phyloP scores from a whole-genome alignment of 1,140 invertebrate species.

The Phortica variegata region DNA sequence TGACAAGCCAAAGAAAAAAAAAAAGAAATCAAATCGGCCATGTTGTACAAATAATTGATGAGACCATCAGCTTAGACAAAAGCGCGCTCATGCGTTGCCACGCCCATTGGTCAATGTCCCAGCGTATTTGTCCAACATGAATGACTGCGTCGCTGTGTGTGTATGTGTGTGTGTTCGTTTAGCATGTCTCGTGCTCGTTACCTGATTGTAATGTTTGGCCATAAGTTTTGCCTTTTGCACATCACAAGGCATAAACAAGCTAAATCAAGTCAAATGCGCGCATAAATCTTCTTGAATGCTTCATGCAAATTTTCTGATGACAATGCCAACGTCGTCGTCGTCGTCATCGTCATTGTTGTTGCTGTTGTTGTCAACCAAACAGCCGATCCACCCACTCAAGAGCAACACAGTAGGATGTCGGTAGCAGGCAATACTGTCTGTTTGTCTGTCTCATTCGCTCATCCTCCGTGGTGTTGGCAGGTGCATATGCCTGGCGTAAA shows the following conservation, averaged over 20 bases:
- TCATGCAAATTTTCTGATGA: background rate
- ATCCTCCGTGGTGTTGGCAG: background rate
- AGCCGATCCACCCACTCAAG: background rate
- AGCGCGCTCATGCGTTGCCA: slow-evolving; percentile 14
- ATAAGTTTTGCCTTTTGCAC: slow-evolving; percentile 43
- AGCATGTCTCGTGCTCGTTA: slow-evolving; percentile 31
- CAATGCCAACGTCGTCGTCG: slow-evolving; percentile 22
- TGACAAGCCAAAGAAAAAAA: background rate
- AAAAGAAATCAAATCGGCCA: background rate
- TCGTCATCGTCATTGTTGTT: slow-evolving; percentile 11
- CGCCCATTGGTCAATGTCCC: slow-evolving; percentile 5
- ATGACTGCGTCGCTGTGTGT: no score
- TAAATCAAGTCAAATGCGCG: slow-evolving; percentile 52
- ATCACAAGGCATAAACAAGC: slow-evolving; percentile 51
- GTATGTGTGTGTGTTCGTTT: no score
- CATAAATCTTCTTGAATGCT: slow-evolving; percentile 39
- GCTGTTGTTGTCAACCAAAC: slow-evolving; percentile 32
- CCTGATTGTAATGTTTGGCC: slow-evolving; percentile 46
- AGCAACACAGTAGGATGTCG: background rate
- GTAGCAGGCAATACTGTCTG: no score
- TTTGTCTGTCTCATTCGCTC: no score
- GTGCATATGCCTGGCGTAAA: no score
- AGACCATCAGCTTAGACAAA: background rate
- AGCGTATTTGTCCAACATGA: slow-evolving; percentile 21
- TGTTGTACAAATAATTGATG: no score